phyloP scores from a whole-genome alignment of 2,797 vertebrate species.

The Melanotaenia pygmaea region DNA sequence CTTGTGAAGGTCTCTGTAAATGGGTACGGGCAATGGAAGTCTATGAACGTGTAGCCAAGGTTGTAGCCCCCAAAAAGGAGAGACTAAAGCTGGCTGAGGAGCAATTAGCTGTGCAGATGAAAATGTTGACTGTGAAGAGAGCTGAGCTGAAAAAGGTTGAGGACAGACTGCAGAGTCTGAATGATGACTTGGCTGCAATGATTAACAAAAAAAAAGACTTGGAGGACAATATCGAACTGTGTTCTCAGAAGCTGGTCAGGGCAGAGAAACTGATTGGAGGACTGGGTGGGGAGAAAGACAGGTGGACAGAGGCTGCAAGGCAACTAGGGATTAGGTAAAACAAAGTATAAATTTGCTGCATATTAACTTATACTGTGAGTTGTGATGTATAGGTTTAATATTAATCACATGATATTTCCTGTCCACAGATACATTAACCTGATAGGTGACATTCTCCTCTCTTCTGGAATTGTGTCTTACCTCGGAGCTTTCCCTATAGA shows the following conservation, averaged over 20 bases:
- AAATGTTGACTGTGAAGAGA: conserved; percentile 86
- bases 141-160: conserved; percentile 88
- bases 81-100: conserved; percentile 85
- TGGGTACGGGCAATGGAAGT: conserved; percentile 95
- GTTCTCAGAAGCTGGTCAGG: conserved; percentile 90
- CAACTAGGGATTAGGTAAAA: conserved; percentile 78
- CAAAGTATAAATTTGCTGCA: background rate
- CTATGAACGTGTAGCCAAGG: conserved; percentile 90
- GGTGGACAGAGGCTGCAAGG: conserved; percentile 91
- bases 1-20: conserved; percentile 94
- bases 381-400: background rate
- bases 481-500: conserved; percentile 93
- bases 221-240: conserved; percentile 90
- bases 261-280: conserved; percentile 93
- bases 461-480: conserved; percentile 91
- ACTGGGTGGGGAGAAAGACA: conserved; percentile 93
- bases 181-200: conserved; percentile 87
- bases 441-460: conserved; percentile 91
- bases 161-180: conserved; percentile 87
- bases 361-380: conserved; percentile 1
- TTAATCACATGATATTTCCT: conserved; percentile 55
- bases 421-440: conserved; percentile 85
- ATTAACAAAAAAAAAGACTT: conserved; percentile 85
- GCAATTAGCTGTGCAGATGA: conserved; percentile 85
- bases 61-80: conserved; percentile 91